Evolutionary conservation across 2,888 invertebrate genomes (phyloP), one percentile per base, ranked within the genome.

Genomic region (Chironomus tentans): DNA sequence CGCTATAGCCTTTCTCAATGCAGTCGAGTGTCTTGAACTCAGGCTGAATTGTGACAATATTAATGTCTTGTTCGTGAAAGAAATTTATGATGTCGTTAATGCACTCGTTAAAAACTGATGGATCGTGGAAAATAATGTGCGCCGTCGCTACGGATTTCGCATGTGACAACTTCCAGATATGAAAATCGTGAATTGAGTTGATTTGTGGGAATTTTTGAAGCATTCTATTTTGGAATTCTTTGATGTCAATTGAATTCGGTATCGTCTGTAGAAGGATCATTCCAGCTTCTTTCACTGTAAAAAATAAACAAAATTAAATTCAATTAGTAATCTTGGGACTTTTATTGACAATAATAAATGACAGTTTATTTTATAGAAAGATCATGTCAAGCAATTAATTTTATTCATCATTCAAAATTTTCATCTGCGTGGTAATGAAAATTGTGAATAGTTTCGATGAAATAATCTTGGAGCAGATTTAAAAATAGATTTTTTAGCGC

Each of bases 261-360:
- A 97, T 95, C 0, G 96, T 97, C 85, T 97, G 96, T 21, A 97
- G 87, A 0, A 97, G 86, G 80, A 97, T 94, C 76, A 94, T 84
- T 4, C 94, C 92, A 12, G 95, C 94, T 82, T 95, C 93, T 79
- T 92, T 92, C 89, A 96, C 95, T 95, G 85, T 61, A 79, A 80
- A 83, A 78, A 70, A 79, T 65, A 71, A 77, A 50, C 50, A 50
- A 50, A 70, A 62, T 61, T 38, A 10, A n/a, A 38, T 10, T 38
- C 1, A 38, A 38, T 38, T 38, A 38, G 10, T 38, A 38, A 38
- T 38, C 10, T 1, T 2, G 10, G 1, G 10, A 38, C n/a, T n/a
- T n/a, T n/a, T n/a, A n/a, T n/a, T n/a, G n/a, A n/a, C n/a, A 38
- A 10, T 2, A 38, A 38, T 38, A 2, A 38, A 38, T 2, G 10